Base-by-base conservation (phyloP, 1,140 invertebrate genomes). In the Drosophila equinoxialis region DNA sequence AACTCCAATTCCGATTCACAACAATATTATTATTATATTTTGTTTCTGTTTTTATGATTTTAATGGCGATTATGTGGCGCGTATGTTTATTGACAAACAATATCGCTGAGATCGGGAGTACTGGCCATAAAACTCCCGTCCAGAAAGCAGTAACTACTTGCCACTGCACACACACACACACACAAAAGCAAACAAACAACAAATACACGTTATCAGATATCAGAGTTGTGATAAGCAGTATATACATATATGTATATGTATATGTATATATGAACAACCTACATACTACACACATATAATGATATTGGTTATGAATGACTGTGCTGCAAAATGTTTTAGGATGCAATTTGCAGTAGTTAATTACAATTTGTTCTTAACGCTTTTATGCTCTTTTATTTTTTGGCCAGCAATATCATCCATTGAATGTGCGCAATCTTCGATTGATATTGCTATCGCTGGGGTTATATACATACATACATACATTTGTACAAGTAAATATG, bases 1-100 rank as follows among this genome's bases (percentile, higher is more conserved):
- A 81, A 71, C 74, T 45, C 64, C 65, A 74, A 60, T 57, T 26
- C 35, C 65, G 30, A 11, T 59, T 20, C 57, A 61, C 39, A 71
- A 70, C 71, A 74, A 68, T 76, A 76, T 77, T 77, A 71, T 68
- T 76, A 82, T 42, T 23, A 45, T 30, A 5, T 35, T 30, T 23
- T 45, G 26, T 23, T 45, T 48, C 30, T 63, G n/a, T 63, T 64
- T 37, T 59, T 59, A 59, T 59, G 37, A 51, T 51, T 72, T 68
- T n/a, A 55, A 35, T 68, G 76, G 65, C 69, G 72, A 83, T 89
- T 87, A 86, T 87, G 83, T 87, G 83, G 84, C 84, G 83, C 83
- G 85, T 87, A 83, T 87, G 77, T 87, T 83, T 86, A 82, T 87
- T 89, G 83, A 83, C 73, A 87, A 79, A 80, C 70, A 87, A 77